Conservation (phyloP, 1,140 invertebrate species). For the Drosophila leontia region DNA sequence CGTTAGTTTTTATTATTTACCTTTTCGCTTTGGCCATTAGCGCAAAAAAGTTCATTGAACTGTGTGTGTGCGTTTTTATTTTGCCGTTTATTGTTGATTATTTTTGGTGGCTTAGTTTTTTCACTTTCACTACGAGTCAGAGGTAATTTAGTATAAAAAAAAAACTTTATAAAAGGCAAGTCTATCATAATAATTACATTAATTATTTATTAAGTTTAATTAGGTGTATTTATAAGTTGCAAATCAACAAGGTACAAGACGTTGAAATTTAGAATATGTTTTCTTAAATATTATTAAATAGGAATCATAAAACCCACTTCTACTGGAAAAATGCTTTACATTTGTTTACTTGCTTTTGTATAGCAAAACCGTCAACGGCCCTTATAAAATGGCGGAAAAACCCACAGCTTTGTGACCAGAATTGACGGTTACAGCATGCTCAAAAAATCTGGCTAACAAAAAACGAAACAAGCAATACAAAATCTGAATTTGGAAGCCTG, state of each 20-base stretch:
- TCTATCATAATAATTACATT: neutral
- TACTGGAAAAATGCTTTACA: neutral
- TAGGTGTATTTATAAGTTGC: neutral
- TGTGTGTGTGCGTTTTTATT: conserved; percentile 43
- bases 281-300: neutral
- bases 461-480: neutral
- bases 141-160: conserved; percentile 10
- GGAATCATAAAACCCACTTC: too few relatives aligned
- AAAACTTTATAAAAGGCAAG: neutral
- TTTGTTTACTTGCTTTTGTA: too few relatives aligned
- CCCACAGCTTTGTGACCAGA: conserved; percentile 8
- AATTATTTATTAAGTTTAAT: neutral
- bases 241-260: too few relatives aligned
- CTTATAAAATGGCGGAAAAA: conserved; percentile 8
- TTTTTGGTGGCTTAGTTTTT: conserved; percentile 57
- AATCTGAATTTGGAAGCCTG: conserved; percentile 6
- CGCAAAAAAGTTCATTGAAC: conserved; percentile 77
- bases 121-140: conserved; percentile 64
- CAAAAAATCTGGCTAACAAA: conserved; percentile 31
- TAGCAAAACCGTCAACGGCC: neutral
- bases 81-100: conserved; percentile 59
- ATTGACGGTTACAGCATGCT: conserved; percentile 30
- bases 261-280: too few relatives aligned
- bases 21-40: conserved; percentile 68
- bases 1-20: conserved; percentile 62